phyloP scores from a whole-genome alignment of 1,140 invertebrate species.

The Rhagoletis zephyria region DNA sequence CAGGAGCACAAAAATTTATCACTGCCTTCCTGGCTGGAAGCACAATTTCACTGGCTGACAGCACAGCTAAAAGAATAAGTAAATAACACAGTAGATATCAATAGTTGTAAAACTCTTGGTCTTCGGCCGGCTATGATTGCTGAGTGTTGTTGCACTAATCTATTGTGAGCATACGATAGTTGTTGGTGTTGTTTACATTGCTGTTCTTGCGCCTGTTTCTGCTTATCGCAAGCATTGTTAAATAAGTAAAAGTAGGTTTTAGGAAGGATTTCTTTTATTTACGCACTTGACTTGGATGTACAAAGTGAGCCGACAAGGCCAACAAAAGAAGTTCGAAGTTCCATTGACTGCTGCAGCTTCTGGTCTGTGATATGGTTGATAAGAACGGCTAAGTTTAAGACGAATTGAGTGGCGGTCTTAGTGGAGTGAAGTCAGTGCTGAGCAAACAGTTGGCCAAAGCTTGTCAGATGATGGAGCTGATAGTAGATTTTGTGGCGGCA shows the following conservation, averaged over 20 bases:
- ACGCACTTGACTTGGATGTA: slow-evolving; percentile 45
- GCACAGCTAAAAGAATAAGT: background rate
- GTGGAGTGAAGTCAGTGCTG: slow-evolving; percentile 2
- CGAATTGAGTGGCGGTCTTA: slow-evolving; percentile 37
- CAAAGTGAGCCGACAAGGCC: background rate
- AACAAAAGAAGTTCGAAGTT: background rate
- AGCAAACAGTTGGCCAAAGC: slow-evolving; percentile 15
- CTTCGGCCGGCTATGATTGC: background rate
- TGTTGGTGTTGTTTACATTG: background rate
- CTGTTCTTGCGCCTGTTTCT: background rate
- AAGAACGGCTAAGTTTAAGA: slow-evolving; percentile 25
- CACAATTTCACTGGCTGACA: background rate
- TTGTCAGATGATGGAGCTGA: slow-evolving; percentile 5
- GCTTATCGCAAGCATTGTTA: slow-evolving; percentile 34
- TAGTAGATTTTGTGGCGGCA: slow-evolving; percentile 43
- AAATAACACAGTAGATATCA: background rate
- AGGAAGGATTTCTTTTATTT: slow-evolving; percentile 48
- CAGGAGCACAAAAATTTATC: background rate
- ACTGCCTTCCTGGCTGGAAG: background rate
- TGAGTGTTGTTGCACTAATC: background rate
- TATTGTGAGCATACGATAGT: background rate
- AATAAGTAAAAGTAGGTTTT: slow-evolving; percentile 45
- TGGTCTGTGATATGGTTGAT: slow-evolving; percentile 24
- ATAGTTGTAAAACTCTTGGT: slow-evolving; percentile 25
- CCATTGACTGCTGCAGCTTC: background rate